These are phyloP conservation scores for Nomada ferruginata DNA, from an alignment of 2,888 invertebrate genomes.

Conservation along the genomic window DNA sequence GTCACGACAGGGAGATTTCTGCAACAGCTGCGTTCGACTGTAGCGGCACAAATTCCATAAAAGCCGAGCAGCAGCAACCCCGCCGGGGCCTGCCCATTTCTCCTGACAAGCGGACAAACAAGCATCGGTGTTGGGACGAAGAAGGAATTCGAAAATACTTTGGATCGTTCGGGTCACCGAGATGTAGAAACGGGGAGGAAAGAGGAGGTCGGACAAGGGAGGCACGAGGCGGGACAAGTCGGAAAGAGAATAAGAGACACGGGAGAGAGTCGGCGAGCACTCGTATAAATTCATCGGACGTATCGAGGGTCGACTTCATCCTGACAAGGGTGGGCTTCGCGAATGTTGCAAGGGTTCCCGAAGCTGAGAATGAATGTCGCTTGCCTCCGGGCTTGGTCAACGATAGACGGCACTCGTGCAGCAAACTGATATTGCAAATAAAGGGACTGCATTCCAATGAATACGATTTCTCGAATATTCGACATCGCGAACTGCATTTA, in stretches of 20 bases:
- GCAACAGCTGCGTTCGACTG: constrained; percentile 34
- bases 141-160: constrained; percentile 64
- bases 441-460: constrained; percentile 33
- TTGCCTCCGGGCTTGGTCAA: constrained; percentile 39
- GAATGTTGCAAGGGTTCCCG: constrained; percentile 50
- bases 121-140: constrained; percentile 53
- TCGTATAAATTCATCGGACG: constrained; percentile 73
- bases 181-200: constrained; percentile 36
- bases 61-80: constrained; percentile 38
- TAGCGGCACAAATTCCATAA: constrained; percentile 50
- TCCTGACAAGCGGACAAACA: constrained; percentile 69
- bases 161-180: constrained; percentile 60
- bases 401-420: constrained; percentile 29
- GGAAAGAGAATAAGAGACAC: constrained; percentile 33
- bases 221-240: not conserved
- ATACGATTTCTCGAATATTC: constrained; percentile 23
- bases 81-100: constrained; percentile 62
- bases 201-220: not conserved
- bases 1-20: not conserved
- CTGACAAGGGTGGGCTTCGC: constrained; percentile 65
- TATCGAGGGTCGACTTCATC: constrained; percentile 67
- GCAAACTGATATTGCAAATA: constrained; percentile 45
- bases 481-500: not conserved
- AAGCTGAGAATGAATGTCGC: constrained; percentile 53
- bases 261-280: constrained; percentile 41